Base-by-base conservation (phyloP, 2,888 invertebrate species). In the Andrena chrysosceles region DNA sequence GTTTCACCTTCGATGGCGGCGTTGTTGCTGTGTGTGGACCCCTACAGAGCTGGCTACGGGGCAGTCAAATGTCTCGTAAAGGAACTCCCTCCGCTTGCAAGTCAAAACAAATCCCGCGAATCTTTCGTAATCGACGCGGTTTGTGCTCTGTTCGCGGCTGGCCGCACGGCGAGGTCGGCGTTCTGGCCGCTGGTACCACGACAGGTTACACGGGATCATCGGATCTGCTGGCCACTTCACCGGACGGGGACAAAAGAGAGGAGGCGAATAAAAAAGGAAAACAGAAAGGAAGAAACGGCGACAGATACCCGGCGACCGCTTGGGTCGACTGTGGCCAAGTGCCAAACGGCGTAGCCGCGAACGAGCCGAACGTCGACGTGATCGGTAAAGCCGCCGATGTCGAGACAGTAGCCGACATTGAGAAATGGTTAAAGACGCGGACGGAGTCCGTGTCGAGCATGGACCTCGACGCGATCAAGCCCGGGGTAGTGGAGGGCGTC, bases 361-460 rank as follows among this genome's bases (percentile, higher is more conserved):
- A 6, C 49, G 70, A 69, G 8, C 7, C 66, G 52, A 66, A 20
- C 60, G 69, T 69, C 5, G 67, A 59, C 13, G 7, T 56, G n/a
- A 66, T 71, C 56, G 81, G 66, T 1, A 89, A 81, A n/a, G 35
- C 23, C 3, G 67, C 76, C 31, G 89, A 87, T 66, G 87, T 87
- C 33, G 90, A 90, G 67, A 85, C 89, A 4, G 91, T 92, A 63
- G 92, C 90, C 10, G 91, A 90, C 67, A 93, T 93, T 59, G 93
- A 94, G 78, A 92, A 93, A 87, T 94, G 94, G 94, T 86, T 94
- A 56, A 93, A 93, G 82, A 91, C 90, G 7, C 88, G 92, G 13
- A 90, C 90, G 5, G 93, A 93, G 35, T 90, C 91, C 20, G 87
- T 91, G 6, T 89, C 92, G 56, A 91, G 86, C 72, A 91, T 92